Conservation (phyloP, 2,113 vertebrate species). For the Alligator sinensis region DNA sequence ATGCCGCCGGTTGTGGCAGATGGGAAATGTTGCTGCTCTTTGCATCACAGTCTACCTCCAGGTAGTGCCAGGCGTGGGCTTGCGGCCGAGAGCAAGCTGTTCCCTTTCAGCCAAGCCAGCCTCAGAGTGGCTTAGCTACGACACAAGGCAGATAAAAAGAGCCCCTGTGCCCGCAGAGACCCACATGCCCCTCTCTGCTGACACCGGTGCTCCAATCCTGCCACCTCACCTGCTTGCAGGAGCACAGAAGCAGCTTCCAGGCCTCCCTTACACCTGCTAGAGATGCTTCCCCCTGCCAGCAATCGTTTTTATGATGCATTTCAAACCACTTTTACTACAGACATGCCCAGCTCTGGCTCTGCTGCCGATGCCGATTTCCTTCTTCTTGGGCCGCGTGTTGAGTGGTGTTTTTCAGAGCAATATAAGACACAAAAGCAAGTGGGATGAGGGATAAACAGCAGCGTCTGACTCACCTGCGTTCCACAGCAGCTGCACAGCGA, state of each 20-base stretch:
- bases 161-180: neutral
- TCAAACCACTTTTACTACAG: neutral
- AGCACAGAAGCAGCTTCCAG: neutral
- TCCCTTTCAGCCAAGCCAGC: neutral
- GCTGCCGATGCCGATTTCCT: neutral
- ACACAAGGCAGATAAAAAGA: too few species aligned
- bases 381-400: neutral
- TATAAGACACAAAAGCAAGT: neutral
- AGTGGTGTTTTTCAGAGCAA: neutral
- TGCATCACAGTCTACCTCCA: neutral
- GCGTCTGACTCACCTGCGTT: neutral
- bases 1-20: too few species aligned
- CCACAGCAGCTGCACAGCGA: neutral
- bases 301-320: neutral
- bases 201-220: neutral
- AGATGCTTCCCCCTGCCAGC: neutral
- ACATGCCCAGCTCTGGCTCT: neutral
- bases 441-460: neutral
- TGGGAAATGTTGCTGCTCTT: neutral
- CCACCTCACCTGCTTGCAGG: too few species aligned
- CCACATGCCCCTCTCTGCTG: neutral
- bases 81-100: neutral
- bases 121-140: too few species aligned
- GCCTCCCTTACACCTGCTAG: neutral
- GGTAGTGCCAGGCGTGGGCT: neutral